Conservation (phyloP, 2,797 vertebrate species). For the Distichodus sexfasciatus region DNA sequence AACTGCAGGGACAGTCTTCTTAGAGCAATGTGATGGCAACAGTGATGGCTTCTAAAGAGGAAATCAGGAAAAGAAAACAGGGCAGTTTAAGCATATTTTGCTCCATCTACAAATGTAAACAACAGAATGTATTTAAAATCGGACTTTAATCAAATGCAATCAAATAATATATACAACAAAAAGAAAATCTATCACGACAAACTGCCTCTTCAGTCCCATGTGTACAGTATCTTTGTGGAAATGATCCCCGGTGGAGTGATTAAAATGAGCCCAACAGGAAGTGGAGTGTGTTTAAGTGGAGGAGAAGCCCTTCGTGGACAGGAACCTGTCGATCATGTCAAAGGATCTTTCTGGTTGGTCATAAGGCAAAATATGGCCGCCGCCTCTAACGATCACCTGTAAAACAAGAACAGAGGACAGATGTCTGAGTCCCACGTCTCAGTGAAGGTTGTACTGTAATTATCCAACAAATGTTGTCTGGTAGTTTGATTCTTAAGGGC, state of each 20-base stretch:
- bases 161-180: slow-evolving; percentile 25
- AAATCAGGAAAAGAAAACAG: too few relatives aligned
- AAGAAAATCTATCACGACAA: background rate
- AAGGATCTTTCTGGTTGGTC: slow-evolving; percentile 82
- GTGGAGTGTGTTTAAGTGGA: slow-evolving; percentile 13
- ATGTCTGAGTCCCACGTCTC: background rate
- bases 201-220: background rate
- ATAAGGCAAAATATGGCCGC: slow-evolving; percentile 82
- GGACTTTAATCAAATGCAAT: too few relatives aligned
- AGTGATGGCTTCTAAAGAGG: too few relatives aligned
- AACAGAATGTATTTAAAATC: too few relatives aligned
- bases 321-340: slow-evolving; percentile 85
- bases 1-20: too few relatives aligned
- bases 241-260: background rate
- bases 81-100: too few relatives aligned
- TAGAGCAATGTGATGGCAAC: too few relatives aligned
- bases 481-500: too few relatives aligned
- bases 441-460: background rate
- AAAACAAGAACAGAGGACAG: background rate
- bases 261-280: background rate
- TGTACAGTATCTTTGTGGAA: background rate
- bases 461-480: too few relatives aligned
- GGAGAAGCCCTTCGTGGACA: slow-evolving; percentile 68
- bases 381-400: slow-evolving; percentile 83
- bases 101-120: too few relatives aligned